These are phyloP conservation scores for Lethenteron reissneri DNA, from an alignment of 2,113 vertebrate genomes.

Conservation along the genomic window DNA sequence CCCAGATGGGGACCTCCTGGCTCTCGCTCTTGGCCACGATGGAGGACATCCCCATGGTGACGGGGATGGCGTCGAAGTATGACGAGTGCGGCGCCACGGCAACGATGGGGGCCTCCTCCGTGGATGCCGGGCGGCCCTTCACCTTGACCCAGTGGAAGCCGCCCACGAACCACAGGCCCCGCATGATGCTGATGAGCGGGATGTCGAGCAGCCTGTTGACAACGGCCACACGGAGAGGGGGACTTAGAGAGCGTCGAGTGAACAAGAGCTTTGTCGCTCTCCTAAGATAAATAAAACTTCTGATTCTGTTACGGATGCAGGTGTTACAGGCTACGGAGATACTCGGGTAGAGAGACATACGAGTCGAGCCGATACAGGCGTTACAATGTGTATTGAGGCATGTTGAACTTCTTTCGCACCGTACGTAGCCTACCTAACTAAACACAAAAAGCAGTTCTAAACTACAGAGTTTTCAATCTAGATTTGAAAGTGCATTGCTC, in stretches of 20 bases:
- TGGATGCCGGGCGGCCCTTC: conserved; percentile 43
- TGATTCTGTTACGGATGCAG: too few species aligned
- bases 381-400: too few species aligned
- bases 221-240: background rate
- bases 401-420: too few species aligned
- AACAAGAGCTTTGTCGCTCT: background rate
- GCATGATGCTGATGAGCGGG: conserved; percentile 53
- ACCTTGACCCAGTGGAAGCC: conserved; percentile 73
- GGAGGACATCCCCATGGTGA: conserved; percentile 81
- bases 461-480: too few species aligned
- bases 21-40: conserved; percentile 78
- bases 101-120: conserved; percentile 52
- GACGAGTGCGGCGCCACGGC: conserved; percentile 72
- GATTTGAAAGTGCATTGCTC: too few species aligned
- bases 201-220: conserved; percentile 41
- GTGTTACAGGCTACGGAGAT: too few species aligned
- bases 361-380: too few species aligned
- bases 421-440: too few species aligned
- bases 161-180: conserved; percentile 78
- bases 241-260: background rate
- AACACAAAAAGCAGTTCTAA: too few species aligned
- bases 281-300: too few species aligned
- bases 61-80: conserved; percentile 82
- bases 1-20: conserved; percentile 77
- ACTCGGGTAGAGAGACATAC: too few species aligned